Evolutionary conservation across 2,888 invertebrate species (phyloP).

Genomic region (Sialis lutaria): DNA sequence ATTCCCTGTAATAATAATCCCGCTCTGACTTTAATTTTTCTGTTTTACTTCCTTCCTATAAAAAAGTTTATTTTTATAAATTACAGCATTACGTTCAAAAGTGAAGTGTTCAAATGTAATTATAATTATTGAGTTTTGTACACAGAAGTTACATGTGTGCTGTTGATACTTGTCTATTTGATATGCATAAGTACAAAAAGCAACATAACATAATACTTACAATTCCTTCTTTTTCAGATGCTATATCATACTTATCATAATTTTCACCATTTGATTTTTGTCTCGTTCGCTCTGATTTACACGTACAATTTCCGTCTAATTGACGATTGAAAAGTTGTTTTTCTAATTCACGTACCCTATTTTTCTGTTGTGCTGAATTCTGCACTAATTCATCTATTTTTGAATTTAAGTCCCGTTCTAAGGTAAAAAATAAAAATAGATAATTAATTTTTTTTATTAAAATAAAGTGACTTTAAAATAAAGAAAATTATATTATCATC

Average conservation of each 20-base stretch:
- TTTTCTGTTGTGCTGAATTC: conserved; percentile 24
- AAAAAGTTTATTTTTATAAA: conserved; percentile 4
- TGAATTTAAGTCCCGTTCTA: conserved; percentile 20
- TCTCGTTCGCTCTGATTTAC: too few relatives aligned
- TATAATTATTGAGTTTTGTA: too few relatives aligned
- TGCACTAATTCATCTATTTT: conserved; percentile 31
- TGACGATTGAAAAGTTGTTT: conserved; percentile 9
- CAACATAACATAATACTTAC: too few relatives aligned
- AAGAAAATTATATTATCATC: not conserved
- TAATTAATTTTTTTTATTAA: not conserved
- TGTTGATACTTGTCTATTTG: too few relatives aligned
- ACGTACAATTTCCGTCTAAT: too few relatives aligned
- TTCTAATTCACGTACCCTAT: conserved; percentile 28
- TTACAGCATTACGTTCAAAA: not conserved
- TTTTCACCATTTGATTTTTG: too few relatives aligned
- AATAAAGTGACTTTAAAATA: too few relatives aligned
- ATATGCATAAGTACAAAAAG: too few relatives aligned
- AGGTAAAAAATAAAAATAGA: not conserved
- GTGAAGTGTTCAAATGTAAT: too few relatives aligned
- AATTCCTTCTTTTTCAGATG: too few relatives aligned
- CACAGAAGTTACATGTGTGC: too few relatives aligned
- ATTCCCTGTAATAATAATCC: conserved; percentile 32
- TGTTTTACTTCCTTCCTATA: conserved; percentile 17
- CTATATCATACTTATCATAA: too few relatives aligned
- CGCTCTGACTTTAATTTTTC: conserved; percentile 26